phyloP scores from a whole-genome alignment of 2,888 invertebrate genomes.

The Rhingia rostrata region DNA sequence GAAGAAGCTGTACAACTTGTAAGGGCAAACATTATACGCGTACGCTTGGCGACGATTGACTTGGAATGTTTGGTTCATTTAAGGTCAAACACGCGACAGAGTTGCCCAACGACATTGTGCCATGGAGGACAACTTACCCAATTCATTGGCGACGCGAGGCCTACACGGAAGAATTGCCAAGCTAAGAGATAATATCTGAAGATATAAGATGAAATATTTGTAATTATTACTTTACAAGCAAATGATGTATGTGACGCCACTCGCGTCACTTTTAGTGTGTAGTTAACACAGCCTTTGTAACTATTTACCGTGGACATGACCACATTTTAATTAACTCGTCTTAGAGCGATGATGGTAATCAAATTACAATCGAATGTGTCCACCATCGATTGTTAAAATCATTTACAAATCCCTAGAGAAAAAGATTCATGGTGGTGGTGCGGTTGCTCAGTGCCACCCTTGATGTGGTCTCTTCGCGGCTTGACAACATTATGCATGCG shows the following conservation, averaged over 20 bases:
- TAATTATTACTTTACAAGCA: constrained; percentile 46
- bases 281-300: constrained; percentile 22
- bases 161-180: constrained; percentile 16
- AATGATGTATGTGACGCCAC: constrained; percentile 20
- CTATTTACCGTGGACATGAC: neutral
- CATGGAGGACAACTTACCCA: constrained; percentile 12
- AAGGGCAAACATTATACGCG: constrained; percentile 26
- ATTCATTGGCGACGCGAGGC: constrained; percentile 15
- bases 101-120: neutral
- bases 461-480: neutral
- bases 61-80: constrained; percentile 47
- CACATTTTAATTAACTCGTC: constrained; percentile 47
- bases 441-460: neutral
- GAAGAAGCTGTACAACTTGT: constrained; percentile 52
- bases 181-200: constrained; percentile 14
- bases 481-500: neutral
- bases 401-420: constrained; percentile 8
- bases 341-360: constrained; percentile 37
- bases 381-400: constrained; percentile 33
- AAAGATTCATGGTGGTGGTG: neutral
- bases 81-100: constrained; percentile 46
- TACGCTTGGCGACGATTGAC: constrained; percentile 43
- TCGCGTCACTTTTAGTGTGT: neutral
- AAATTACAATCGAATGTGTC: constrained; percentile 25
- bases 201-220: neutral